Conservation (phyloP, 2,888 invertebrate genomes). For the Liposcelis brunnea region DNA sequence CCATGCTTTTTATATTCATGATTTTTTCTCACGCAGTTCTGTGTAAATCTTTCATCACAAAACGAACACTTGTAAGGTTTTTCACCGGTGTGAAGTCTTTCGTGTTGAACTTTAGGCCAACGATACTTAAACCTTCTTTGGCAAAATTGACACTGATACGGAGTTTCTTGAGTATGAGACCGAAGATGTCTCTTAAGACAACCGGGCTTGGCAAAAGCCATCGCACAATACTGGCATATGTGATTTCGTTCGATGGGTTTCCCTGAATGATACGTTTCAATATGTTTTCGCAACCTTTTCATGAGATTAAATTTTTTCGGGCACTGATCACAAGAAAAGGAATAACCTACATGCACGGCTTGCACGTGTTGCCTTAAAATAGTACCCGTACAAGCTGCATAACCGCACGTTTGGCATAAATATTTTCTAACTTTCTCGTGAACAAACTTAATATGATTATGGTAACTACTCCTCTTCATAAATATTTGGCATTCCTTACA, state of each 20-base stretch:
- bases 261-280: neutral
- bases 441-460: neutral
- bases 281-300: neutral
- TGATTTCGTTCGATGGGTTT: neutral
- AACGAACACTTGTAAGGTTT: constrained; percentile 6
- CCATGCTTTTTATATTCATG: neutral
- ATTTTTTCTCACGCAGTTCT: neutral
- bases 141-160: neutral
- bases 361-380: neutral
- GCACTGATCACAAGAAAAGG: neutral
- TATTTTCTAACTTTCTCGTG: neutral
- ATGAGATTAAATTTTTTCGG: neutral
- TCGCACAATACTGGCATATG: constrained; percentile 6
- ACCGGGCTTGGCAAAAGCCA: neutral
- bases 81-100: neutral
- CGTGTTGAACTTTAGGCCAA: neutral
- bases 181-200: neutral
- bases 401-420: constrained; percentile 3
- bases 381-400: neutral
- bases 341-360: neutral
- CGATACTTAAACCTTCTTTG: neutral
- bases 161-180: constrained; percentile 1
- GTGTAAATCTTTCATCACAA: neutral
- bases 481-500: neutral
- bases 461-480: neutral